phyloP scores from a whole-genome alignment of 2,888 invertebrate species.

The Kuschelorhynchus macadamiae region DNA sequence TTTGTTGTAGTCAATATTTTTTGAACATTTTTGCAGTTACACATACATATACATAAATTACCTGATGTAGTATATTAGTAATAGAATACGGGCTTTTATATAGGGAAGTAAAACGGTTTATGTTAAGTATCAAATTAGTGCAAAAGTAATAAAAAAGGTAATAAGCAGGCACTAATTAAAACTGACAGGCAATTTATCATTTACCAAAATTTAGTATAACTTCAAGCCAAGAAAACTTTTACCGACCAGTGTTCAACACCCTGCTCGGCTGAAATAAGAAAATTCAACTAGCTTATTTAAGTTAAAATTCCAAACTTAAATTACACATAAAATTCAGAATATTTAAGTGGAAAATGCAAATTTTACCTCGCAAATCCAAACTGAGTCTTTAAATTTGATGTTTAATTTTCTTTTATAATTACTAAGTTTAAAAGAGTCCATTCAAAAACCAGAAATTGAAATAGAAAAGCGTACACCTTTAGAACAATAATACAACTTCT shows the following conservation, averaged over 20 bases:
- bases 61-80: no score
- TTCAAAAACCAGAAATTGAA: no score
- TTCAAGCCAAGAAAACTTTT: conserved; percentile 31
- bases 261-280: conserved; percentile 31
- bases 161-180: conserved; percentile 26
- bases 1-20: no score
- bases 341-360: conserved; percentile 21
- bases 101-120: no score
- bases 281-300: conserved; percentile 32
- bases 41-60: no score
- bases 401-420: conserved; percentile 15
- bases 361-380: neutral
- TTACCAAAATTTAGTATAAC: conserved; percentile 29
- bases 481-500: no score
- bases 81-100: no score
- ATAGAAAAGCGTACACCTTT: no score
- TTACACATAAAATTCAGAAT: conserved; percentile 22
- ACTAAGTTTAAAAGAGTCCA: no score
- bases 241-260: conserved; percentile 28
- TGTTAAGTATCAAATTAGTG: no score
- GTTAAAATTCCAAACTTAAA: conserved; percentile 35
- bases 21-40: no score
- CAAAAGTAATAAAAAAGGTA: no score
- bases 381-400: neutral
- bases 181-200: conserved; percentile 32